Evolutionary conservation across 2,113 vertebrate genomes (phyloP).

Genomic region (Dasyurus viverrinus): DNA sequence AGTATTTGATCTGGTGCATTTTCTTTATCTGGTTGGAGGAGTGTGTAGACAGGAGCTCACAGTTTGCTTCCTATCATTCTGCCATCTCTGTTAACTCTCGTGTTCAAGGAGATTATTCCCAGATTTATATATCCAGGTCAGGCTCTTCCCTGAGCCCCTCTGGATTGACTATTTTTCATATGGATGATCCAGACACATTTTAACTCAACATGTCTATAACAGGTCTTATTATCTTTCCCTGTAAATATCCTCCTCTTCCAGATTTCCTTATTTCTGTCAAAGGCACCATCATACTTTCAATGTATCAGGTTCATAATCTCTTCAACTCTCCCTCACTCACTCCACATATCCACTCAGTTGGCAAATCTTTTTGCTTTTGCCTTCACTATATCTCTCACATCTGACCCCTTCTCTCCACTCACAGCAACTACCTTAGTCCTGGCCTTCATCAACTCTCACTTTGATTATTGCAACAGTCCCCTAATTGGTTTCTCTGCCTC

Average conservation of each 20-base stretch:
- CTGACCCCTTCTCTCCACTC: neutral
- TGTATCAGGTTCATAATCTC: neutral
- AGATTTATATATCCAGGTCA: neutral
- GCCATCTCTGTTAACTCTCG: neutral
- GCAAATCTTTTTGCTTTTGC: neutral
- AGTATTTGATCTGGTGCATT: neutral
- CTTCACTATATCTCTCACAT: neutral
- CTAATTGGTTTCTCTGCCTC: neutral
- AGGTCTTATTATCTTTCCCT: neutral
- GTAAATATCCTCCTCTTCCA: neutral
- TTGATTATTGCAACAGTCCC: neutral
- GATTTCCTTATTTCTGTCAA: neutral
- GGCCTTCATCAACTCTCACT: neutral
- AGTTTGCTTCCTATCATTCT: neutral
- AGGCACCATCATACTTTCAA: neutral
- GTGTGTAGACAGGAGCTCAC: neutral
- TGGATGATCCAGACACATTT: neutral
- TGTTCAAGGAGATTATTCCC: neutral
- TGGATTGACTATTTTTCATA: neutral
- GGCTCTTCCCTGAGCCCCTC: neutral
- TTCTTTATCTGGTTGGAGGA: neutral
- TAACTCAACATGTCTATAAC: neutral
- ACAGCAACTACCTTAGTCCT: neutral
- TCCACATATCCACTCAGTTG: neutral
- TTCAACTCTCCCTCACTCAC: neutral